These are phyloP conservation scores for Trichacis sp. DNA, from an alignment of 2,888 invertebrate genomes.

Conservation along the genomic window DNA sequence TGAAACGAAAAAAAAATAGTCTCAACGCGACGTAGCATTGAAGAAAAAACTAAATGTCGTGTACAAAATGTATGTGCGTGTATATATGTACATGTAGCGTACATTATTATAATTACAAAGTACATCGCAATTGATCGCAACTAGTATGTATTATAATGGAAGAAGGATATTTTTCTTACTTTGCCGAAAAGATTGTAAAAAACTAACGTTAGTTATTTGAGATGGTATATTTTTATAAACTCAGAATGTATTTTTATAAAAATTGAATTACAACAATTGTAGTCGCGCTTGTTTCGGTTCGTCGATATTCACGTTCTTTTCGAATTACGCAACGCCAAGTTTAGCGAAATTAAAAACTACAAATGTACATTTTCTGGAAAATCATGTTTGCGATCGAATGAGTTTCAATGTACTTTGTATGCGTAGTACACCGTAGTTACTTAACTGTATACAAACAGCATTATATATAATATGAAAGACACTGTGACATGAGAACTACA, in stretches of 20 bases:
- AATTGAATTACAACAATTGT: background rate
- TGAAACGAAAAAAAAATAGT: slow-evolving; percentile 16
- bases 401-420: slow-evolving; percentile 26
- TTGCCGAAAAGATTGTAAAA: background rate
- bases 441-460: too few species aligned
- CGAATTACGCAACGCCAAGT: background rate
- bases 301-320: background rate
- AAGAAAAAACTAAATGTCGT: slow-evolving; percentile 25
- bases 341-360: background rate
- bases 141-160: slow-evolving; percentile 1
- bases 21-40: slow-evolving; percentile 21
- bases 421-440: slow-evolving; percentile 9
- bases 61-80: slow-evolving; percentile 34
- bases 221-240: slow-evolving; percentile 2
- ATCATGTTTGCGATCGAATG: slow-evolving; percentile 7
- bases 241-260: slow-evolving; percentile 4
- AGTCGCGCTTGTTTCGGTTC: too few species aligned
- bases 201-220: background rate
- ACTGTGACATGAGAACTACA: slow-evolving; percentile 39
- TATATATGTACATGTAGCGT: slow-evolving; percentile 14
- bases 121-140: slow-evolving; percentile 37
- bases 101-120: slow-evolving; percentile 16
- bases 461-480: too few species aligned
- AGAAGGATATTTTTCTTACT: background rate
- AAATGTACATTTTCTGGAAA: background rate